Percentiles rank a stretch among this genome's conserved stretches.
Conservation (phyloP, 2,113 vertebrate species). For the Uropsilus gracilis region DNA sequence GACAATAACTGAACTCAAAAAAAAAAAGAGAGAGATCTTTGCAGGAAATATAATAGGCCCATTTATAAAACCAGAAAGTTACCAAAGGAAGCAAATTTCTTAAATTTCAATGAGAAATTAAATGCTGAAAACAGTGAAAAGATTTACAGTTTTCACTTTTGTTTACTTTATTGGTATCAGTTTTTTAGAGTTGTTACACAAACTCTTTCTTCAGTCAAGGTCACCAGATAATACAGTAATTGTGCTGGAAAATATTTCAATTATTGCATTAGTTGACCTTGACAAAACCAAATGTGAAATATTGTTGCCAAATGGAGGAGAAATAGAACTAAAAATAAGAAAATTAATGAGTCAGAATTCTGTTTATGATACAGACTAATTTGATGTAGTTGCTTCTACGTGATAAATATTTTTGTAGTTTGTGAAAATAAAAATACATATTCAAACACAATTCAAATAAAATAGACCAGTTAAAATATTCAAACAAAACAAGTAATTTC, state of each 20-base stretch:
- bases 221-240: not conserved
- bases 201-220: conserved; percentile 30
- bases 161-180: not conserved
- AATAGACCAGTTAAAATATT: not conserved
- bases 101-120: conserved; percentile 30
- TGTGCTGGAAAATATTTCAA: not conserved
- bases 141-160: not conserved
- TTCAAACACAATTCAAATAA: not conserved
- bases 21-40: not conserved
- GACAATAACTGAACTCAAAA: conserved; percentile 24
- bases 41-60: not conserved
- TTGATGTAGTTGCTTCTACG: not conserved
- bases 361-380: not conserved
- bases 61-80: conserved; percentile 21
- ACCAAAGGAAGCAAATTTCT: not conserved
- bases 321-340: not conserved
- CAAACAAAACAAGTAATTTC: not conserved
- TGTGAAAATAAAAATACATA: conserved; percentile 6
- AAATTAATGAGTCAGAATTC: not conserved
- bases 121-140: not conserved
- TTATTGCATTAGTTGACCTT: conserved; percentile 30
- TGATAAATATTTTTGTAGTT: not conserved
- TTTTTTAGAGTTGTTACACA: not conserved
- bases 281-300: conserved; percentile 27
- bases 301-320: not conserved